Evolutionary conservation across 2,797 vertebrate genomes (phyloP).

Genomic region (Hypotaenidia okinawae): DNA sequence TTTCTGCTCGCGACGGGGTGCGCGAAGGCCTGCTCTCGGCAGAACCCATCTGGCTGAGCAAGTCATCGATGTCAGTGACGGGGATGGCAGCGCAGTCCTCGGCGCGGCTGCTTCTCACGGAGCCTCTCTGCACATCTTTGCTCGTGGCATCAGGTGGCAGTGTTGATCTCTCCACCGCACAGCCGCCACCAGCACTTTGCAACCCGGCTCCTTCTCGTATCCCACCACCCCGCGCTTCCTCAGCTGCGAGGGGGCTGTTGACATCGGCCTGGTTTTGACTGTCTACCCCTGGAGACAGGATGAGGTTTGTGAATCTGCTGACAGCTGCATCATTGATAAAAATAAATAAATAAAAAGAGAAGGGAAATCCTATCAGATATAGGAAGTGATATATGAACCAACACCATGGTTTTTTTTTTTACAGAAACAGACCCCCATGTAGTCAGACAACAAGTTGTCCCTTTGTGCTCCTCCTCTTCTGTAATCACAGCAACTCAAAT

Average conservation of each 20-base stretch:
- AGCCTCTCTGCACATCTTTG: background rate
- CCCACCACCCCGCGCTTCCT: slow-evolving; percentile 11
- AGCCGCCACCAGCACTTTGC: background rate
- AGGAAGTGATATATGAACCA: background rate
- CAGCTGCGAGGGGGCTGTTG: background rate
- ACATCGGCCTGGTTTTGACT: slow-evolving; percentile 50
- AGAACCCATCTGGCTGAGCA: slow-evolving; percentile 73
- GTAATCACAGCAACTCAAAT: slow-evolving; percentile 5
- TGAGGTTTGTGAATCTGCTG: slow-evolving; percentile 79
- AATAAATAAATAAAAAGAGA: background rate
- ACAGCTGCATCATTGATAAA: slow-evolving; percentile 78
- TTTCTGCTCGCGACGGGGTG: background rate
- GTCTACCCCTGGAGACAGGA: slow-evolving; percentile 75
- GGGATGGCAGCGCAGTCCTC: slow-evolving; percentile 58
- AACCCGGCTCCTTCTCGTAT: slow-evolving; percentile 13
- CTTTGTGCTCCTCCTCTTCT: background rate
- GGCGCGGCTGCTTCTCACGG: background rate
- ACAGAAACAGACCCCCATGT: background rate
- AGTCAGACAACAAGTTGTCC: background rate
- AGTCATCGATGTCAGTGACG: slow-evolving; percentile 76
- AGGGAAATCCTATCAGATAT: background rate
- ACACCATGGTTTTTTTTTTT: background rate
- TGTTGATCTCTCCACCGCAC: background rate
- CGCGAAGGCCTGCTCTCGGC: background rate
- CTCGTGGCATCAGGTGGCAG: background rate